Conservation (phyloP, 2,113 vertebrate genomes). For the Gadus chalcogrammus region DNA sequence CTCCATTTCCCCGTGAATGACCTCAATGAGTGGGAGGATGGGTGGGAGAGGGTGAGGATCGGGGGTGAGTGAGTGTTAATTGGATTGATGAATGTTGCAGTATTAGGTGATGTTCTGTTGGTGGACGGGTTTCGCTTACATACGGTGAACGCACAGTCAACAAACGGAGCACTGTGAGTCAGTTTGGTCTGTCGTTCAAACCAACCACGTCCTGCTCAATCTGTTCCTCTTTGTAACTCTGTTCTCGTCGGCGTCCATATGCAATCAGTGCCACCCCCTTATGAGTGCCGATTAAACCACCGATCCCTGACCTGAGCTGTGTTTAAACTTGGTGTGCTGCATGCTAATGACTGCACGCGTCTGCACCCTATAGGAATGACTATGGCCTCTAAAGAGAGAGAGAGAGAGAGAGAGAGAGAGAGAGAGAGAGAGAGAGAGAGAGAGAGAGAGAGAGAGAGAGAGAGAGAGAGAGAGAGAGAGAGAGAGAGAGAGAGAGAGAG, state of each 20-base stretch:
- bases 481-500: too few species aligned
- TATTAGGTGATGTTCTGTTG: too few species aligned
- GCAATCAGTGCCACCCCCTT: slow-evolving; percentile 17
- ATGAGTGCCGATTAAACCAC: slow-evolving; percentile 43
- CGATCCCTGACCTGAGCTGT: slow-evolving; percentile 11
- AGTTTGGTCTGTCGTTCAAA: slow-evolving; percentile 13
- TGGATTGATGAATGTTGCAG: too few species aligned
- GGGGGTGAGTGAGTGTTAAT: too few species aligned
- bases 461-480: too few species aligned
- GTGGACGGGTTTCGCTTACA: too few species aligned
- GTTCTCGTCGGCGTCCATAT: slow-evolving; percentile 22
- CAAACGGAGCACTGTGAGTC: too few species aligned
- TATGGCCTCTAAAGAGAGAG: not conserved
- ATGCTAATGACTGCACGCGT: slow-evolving; percentile 43
- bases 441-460: not conserved
- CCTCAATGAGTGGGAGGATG: too few species aligned
- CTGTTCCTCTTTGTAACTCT: slow-evolving; percentile 23
- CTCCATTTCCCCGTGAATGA: too few species aligned
- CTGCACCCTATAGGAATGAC: slow-evolving; percentile 2
- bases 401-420: not conserved
- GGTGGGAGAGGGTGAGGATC: too few species aligned
- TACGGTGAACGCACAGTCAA: too few species aligned
- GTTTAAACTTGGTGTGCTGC: slow-evolving; percentile 3
- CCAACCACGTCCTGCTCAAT: slow-evolving; percentile 9
- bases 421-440: too few species aligned